Evolutionary conservation across 2,113 vertebrate species (phyloP), one percentile per base, ranked within the genome.

Genomic region (Gambusia holbrooki): DNA sequence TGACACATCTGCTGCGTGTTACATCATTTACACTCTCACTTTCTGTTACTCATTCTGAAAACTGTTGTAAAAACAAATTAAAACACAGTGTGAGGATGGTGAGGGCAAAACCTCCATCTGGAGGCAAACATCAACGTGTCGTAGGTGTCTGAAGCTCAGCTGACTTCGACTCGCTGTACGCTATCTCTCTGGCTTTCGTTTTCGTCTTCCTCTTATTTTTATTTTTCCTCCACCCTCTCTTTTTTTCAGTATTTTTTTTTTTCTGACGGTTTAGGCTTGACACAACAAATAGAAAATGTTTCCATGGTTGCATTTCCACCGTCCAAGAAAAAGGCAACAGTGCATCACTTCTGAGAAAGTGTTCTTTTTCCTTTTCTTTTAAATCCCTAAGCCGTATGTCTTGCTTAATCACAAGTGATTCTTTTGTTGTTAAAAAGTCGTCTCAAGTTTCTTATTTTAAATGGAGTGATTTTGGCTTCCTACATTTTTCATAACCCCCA

Each of bases 211-310:
- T 45, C 61, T 62, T 58, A 27, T 22, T 68, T 40, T 32, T 15
- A 4, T 42, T 14, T 69, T 10, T 51, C 68, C 32, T 35, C 62
- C 25, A 73, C 62, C 51, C 22, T 58, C 51, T 48, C 15, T 42
- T 15, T 69, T 69, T 14, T 40, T 61, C 58, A 13, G 4, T 7
- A 19, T 79, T 69, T 69, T 71, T 78, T 33, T 35, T 83, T 73
- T 66, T 71, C 54, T 80, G 73, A 80, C 48, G 27, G 25, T 81
- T 82, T 82, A 73, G 75, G 72, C 66, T 45, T 29, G 28, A 62
- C 48, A 2, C 62, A 90, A 89, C 81, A 90, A 92, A 92, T 25
- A 91, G 51, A 83, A 28, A 73, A 27, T 32, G 89, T 88, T 87
- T 66, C 76, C 67, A 81, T 79, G 81, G 91, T 35, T 68, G 76